phyloP scores from a whole-genome alignment of 2,888 invertebrate species.

The Ennomos quercinarius region DNA sequence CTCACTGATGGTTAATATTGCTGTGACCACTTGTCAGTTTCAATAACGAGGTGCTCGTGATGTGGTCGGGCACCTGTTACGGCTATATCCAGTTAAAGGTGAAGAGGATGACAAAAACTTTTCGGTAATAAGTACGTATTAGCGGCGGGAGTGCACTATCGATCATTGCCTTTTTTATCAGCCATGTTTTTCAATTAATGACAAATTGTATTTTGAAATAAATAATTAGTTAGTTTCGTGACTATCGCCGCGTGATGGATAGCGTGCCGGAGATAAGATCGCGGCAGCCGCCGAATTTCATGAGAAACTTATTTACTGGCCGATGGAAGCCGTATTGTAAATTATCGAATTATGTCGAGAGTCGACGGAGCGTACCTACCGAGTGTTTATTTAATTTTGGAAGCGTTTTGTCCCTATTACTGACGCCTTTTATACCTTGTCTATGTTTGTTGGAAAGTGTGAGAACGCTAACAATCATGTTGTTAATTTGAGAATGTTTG shows the following conservation, averaged over 20 bases:
- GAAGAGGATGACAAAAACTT: conserved; percentile 32
- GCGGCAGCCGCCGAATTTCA: conserved; percentile 75
- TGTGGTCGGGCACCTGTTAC: conserved; percentile 66
- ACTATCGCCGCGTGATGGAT: conserved; percentile 72
- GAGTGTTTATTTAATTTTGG: conserved; percentile 80
- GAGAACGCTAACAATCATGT: conserved; percentile 62
- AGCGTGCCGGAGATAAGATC: conserved; percentile 77
- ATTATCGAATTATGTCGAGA: conserved; percentile 78
- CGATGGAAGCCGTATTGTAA: conserved; percentile 70
- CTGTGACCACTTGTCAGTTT: conserved; percentile 81
- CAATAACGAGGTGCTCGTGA: conserved; percentile 71
- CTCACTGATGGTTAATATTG: conserved; percentile 75
- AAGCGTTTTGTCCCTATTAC: conserved; percentile 76
- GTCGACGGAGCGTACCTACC: conserved; percentile 65
- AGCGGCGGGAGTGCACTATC: conserved; percentile 41
- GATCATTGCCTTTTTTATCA: conserved; percentile 48
- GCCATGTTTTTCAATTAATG: conserved; percentile 59
- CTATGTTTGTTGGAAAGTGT: conserved; percentile 67
- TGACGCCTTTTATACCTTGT: conserved; percentile 54
- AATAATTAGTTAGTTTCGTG: conserved; percentile 76
- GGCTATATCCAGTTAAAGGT: conserved; percentile 22
- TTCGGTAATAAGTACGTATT: conserved; percentile 35
- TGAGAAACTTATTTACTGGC: conserved; percentile 75
- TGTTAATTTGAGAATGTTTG: conserved; percentile 64
- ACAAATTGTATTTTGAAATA: conserved; percentile 67